phyloP scores from a whole-genome alignment of 2,797 vertebrate species.

The Periophthalmus magnuspinnatus region DNA sequence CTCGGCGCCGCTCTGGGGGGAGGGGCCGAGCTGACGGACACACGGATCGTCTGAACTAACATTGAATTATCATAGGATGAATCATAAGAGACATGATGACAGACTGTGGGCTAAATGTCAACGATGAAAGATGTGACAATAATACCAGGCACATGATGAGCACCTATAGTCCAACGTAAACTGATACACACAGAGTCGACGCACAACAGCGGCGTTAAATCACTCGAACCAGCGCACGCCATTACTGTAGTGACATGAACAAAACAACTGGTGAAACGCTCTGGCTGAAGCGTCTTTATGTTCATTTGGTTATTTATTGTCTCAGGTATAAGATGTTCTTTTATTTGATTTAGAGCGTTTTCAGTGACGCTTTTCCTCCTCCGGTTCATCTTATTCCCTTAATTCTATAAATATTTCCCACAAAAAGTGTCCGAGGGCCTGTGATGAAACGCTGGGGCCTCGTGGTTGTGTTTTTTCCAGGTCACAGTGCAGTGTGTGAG shows the following conservation, averaged over 20 bases:
- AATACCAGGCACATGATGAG: slow-evolving; percentile 9
- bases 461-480: not conserved
- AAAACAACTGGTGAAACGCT: not conserved
- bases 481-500: not conserved
- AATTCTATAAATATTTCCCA: too few species aligned
- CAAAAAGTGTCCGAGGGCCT: not conserved
- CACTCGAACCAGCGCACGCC: not conserved
- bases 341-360: too few species aligned
- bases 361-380: not conserved
- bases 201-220: not conserved
- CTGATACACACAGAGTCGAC: not conserved
- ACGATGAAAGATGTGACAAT: slow-evolving; percentile 26
- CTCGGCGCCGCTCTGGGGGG: slow-evolving; percentile 49
- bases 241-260: not conserved
- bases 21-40: slow-evolving; percentile 36
- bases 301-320: too few species aligned
- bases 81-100: slow-evolving; percentile 48
- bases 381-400: not conserved
- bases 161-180: not conserved
- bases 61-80: slow-evolving; percentile 50
- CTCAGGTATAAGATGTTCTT: too few species aligned
- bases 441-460: not conserved
- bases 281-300: not conserved
- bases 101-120: slow-evolving; percentile 48
- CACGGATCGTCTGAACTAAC: slow-evolving; percentile 27